phyloP scores from a whole-genome alignment of 2,888 invertebrate species.

The Napeogenes sylphis region DNA sequence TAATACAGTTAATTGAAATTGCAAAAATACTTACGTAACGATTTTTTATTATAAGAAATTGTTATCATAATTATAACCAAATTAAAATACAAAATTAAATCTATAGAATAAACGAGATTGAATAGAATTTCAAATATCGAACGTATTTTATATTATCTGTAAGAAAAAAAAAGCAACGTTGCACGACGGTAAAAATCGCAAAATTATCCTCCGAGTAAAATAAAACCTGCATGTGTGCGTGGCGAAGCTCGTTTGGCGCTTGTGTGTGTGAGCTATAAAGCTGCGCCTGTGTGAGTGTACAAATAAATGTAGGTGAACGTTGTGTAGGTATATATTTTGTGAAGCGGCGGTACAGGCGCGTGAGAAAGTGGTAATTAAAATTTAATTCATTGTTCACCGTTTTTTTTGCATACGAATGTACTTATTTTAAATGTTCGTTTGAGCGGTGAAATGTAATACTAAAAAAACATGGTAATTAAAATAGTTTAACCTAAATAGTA shows the following conservation, averaged over 20 bases:
- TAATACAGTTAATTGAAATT: too few species aligned
- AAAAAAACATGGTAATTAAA: neutral
- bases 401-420: neutral
- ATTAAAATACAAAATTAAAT: neutral
- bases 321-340: slow-evolving; percentile 65
- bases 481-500: too few species aligned
- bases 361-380: slow-evolving; percentile 35
- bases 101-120: neutral
- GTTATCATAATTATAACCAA: neutral
- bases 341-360: slow-evolving; percentile 43
- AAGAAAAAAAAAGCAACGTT: slow-evolving; percentile 22
- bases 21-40: too few species aligned
- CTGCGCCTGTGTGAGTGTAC: slow-evolving; percentile 61
- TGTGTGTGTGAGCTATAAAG: slow-evolving; percentile 61
- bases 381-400: slow-evolving; percentile 1
- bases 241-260: slow-evolving; percentile 36
- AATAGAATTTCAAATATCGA: slow-evolving; percentile 4
- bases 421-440: neutral
- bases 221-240: slow-evolving; percentile 43
- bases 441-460: neutral
- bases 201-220: slow-evolving; percentile 58
- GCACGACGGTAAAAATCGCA: slow-evolving; percentile 46
- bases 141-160: slow-evolving; percentile 9
- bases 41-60: too few species aligned
- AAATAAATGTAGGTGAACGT: slow-evolving; percentile 75